Evolutionary conservation across 2,888 invertebrate species (phyloP).

Genomic region (Cordilura impudica): DNA sequence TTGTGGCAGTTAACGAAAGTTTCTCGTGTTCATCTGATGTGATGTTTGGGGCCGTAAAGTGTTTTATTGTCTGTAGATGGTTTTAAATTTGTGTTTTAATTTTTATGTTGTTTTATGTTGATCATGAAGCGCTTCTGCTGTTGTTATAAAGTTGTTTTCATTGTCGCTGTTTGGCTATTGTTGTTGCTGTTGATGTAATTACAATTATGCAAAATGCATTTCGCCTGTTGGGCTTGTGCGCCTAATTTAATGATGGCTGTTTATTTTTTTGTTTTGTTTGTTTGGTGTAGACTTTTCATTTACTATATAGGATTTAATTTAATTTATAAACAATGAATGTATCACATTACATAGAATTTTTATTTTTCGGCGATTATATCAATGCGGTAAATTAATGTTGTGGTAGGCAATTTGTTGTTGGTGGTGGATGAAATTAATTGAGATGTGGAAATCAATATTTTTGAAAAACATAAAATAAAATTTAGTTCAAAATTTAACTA

Average conservation of each 20-base stretch:
- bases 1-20: background rate
- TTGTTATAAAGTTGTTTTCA: slow-evolving; percentile 33
- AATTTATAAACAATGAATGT: slow-evolving; percentile 31
- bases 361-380: background rate
- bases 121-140: slow-evolving; percentile 27
- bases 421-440: background rate
- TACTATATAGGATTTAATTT: background rate
- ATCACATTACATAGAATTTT: background rate
- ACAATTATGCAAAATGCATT: slow-evolving; percentile 63
- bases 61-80: slow-evolving; percentile 57
- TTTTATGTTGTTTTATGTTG: background rate
- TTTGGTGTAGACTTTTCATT: slow-evolving; percentile 6
- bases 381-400: background rate
- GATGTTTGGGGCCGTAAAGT: slow-evolving; percentile 46
- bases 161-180: slow-evolving; percentile 54
- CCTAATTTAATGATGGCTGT: slow-evolving; percentile 58
- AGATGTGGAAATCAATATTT: no score
- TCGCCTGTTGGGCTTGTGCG: slow-evolving; percentile 52
- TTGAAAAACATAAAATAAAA: no score
- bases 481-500: no score
- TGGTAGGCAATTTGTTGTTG: background rate
- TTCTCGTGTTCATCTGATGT: slow-evolving; percentile 11
- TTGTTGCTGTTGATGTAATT: slow-evolving; percentile 46
- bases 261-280: background rate
- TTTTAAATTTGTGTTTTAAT: slow-evolving; percentile 47